These are phyloP conservation scores for Cacoxenus indagator DNA, from an alignment of 2,888 invertebrate genomes.

Conservation along the genomic window DNA sequence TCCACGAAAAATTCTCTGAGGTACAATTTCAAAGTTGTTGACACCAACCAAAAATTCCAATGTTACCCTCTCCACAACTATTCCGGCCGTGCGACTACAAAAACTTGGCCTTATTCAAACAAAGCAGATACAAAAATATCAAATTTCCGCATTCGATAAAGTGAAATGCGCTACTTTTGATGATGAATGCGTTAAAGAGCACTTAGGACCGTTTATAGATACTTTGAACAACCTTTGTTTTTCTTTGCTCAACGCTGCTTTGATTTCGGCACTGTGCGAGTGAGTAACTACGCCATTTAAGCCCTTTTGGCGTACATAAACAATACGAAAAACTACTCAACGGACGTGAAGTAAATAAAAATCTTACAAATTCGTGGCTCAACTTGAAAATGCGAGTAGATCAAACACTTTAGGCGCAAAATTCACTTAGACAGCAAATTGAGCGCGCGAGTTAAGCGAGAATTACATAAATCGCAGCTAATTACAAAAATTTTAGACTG, in stretches of 20 bases:
- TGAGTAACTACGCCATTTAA: too few relatives aligned
- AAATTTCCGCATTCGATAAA: conserved; percentile 4
- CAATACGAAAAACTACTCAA: conserved; percentile 37
- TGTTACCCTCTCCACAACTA: not conserved
- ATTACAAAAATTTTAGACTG: conserved; percentile 40
- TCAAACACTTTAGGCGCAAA: conserved; percentile 27
- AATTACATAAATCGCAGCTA: conserved; percentile 51
- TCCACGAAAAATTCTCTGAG: too few relatives aligned
- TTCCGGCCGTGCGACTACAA: not conserved
- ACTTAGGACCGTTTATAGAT: not conserved
- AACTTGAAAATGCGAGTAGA: conserved; percentile 15
- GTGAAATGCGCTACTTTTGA: not conserved
- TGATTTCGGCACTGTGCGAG: not conserved
- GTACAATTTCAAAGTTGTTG: too few relatives aligned
- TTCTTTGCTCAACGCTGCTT: not conserved
- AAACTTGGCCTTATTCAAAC: not conserved
- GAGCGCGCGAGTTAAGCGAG: conserved; percentile 32
- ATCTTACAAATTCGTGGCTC: not conserved
- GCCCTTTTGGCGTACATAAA: too few relatives aligned
- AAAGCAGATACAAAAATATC: not conserved
- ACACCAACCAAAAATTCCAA: not conserved
- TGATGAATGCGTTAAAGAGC: not conserved
- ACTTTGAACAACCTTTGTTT: not conserved
- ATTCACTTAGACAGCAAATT: conserved; percentile 27
- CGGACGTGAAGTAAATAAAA: conserved; percentile 23